A percentile compares a stretch with the other conserved stretches of the same genome.
phyloP scores from a whole-genome alignment of 1,140 invertebrate species.

The Anoplolepis gracilipes region DNA sequence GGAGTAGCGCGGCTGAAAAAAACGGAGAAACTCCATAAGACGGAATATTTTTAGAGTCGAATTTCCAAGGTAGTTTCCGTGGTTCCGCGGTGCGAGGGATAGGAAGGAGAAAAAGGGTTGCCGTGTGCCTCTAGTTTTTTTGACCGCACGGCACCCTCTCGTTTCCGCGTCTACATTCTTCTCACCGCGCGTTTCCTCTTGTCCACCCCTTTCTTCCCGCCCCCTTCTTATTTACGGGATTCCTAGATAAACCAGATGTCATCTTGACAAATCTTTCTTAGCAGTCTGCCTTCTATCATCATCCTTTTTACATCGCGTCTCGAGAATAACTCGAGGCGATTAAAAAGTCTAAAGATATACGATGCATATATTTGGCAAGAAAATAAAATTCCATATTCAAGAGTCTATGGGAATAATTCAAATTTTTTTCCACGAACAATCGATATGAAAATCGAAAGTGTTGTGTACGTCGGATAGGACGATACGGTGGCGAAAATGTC shows the following conservation, averaged over 20 bases:
- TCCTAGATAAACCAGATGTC: slow-evolving; percentile 54
- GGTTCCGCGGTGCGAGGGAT: slow-evolving; percentile 31
- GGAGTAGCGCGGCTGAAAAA: slow-evolving; percentile 39
- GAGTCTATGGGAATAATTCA: background rate
- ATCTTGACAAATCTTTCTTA: slow-evolving; percentile 46
- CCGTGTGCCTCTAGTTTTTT: background rate
- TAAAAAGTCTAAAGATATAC: background rate
- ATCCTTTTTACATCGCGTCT: background rate
- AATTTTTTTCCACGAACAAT: background rate
- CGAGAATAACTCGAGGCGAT: background rate
- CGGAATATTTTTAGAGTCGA: slow-evolving; percentile 71
- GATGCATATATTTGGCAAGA: background rate
- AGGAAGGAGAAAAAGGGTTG: slow-evolving; percentile 71
- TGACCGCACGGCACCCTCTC: slow-evolving; percentile 14
- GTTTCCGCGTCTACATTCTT: slow-evolving; percentile 71
- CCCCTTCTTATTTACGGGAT: slow-evolving; percentile 62
- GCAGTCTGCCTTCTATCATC: slow-evolving; percentile 35
- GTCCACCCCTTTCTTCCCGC: slow-evolving; percentile 1
- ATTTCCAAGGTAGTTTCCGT: slow-evolving; percentile 73
- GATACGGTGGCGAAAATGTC: background rate
- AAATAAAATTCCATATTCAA: background rate
- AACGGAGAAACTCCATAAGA: slow-evolving; percentile 60
- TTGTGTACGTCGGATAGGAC: background rate
- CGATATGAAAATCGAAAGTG: background rate
- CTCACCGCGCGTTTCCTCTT: slow-evolving; percentile 44